Conservation (phyloP, 2,888 invertebrate species). For the Ctena decussata region DNA sequence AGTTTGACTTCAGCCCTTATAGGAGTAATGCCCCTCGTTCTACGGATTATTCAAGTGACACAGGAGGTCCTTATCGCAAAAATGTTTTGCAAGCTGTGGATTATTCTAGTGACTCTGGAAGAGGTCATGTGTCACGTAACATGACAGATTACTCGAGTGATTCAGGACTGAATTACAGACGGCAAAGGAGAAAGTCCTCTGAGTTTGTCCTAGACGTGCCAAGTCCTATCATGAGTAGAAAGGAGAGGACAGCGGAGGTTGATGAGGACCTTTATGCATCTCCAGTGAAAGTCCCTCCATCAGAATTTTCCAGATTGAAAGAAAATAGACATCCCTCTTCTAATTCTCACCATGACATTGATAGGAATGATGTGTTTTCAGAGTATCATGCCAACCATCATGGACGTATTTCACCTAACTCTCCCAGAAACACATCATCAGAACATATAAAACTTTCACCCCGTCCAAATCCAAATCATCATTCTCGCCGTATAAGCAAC, state of each 20-base stretch:
- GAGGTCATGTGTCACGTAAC: constrained; percentile 7
- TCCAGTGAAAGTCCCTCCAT: constrained; percentile 49
- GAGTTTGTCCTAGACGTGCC: constrained; percentile 66
- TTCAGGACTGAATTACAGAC: constrained; percentile 36
- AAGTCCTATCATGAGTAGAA: constrained; percentile 48
- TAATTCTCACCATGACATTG: background rate
- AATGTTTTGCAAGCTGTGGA: constrained; percentile 21
- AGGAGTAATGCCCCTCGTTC: constrained; percentile 37
- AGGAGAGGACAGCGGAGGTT: constrained; percentile 25
- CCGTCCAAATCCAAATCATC: background rate
- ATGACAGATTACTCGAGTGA: constrained; percentile 52
- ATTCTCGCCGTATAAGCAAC: background rate
- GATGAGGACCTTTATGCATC: constrained; percentile 51
- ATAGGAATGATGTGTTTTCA: background rate
- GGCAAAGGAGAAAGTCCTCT: constrained; percentile 44
- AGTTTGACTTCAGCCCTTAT: constrained; percentile 48
- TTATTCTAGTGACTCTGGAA: constrained; percentile 43
- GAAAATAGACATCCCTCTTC: constrained; percentile 6
- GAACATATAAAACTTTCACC: background rate
- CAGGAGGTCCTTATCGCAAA: constrained; percentile 48
- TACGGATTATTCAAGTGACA: constrained; percentile 57
- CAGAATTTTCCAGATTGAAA: constrained; percentile 50
- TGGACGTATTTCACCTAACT: background rate
- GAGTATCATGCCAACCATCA: background rate
- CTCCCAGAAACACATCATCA: background rate